phyloP scores from a whole-genome alignment of 2,797 vertebrate species.

The Darevskia mixta region DNA sequence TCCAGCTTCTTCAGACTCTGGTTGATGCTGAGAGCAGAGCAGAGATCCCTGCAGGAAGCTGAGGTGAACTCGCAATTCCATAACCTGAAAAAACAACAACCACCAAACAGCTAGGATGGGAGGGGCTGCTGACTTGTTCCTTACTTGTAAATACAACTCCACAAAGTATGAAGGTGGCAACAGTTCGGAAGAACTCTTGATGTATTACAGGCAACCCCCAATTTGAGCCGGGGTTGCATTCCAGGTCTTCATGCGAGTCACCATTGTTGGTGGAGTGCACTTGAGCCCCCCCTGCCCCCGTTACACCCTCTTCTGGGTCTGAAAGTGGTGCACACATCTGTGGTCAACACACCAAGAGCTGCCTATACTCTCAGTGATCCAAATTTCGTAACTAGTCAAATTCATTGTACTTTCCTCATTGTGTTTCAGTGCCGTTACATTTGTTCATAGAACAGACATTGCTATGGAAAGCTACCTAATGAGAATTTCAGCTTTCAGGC shows the following conservation, averaged over 20 bases:
- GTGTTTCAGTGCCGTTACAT: neutral
- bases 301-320: no score
- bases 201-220: neutral
- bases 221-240: no score
- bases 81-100: neutral
- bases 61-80: constrained; percentile 43
- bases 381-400: neutral
- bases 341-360: no score
- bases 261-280: no score
- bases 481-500: neutral
- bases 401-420: neutral
- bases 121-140: neutral
- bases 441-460: neutral
- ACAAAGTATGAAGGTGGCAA: neutral
- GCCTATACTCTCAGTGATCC: no score
- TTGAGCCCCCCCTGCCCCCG: no score
- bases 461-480: neutral
- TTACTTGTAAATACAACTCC: no score
- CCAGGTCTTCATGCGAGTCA: no score
- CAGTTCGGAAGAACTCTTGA: neutral
- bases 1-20: constrained; percentile 50
- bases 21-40: constrained; percentile 55
- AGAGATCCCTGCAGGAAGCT: constrained; percentile 52
- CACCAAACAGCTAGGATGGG: no score
- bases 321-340: no score